Percentiles rank a stretch among this genome's conserved stretches.
These are phyloP conservation scores for Junonia oenone DNA, from an alignment of 2,888 invertebrate species.

Conservation along the genomic window DNA sequence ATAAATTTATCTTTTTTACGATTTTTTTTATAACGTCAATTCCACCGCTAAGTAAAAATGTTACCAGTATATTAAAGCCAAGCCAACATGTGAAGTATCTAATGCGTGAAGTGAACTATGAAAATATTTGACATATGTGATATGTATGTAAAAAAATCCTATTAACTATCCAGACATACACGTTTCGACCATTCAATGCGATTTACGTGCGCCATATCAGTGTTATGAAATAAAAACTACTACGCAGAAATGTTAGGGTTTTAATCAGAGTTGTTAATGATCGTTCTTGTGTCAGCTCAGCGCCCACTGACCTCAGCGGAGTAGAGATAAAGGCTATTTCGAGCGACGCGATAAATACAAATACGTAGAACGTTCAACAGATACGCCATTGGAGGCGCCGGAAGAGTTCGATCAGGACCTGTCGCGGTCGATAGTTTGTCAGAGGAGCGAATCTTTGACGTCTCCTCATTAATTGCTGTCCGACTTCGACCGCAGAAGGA, in stretches of 20 bases:
- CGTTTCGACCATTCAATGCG: conserved; percentile 8
- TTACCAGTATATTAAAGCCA: no score
- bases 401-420: conserved; percentile 50
- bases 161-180: no score
- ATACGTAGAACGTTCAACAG: conserved; percentile 64
- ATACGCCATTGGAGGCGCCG: conserved; percentile 64
- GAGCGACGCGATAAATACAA: conserved; percentile 67
- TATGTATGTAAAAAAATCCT: no score
- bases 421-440: conserved; percentile 35
- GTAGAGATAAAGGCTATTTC: conserved; percentile 76
- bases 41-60: no score
- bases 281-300: conserved; percentile 57
- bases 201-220: conserved; percentile 35
- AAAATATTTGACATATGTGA: not conserved
- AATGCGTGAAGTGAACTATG: not conserved
- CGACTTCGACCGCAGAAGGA: not conserved
- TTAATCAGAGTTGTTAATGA: conserved; percentile 62
- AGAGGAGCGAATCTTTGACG: conserved; percentile 17
- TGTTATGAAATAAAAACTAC: conserved; percentile 44
- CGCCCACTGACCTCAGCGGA: conserved; percentile 73
- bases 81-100: no score
- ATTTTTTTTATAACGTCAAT: no score
- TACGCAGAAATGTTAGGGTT: conserved; percentile 41
- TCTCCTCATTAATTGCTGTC: not conserved
- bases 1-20: no score